A percentile compares a stretch with the other conserved stretches of the same genome.
Evolutionary conservation across 2,113 vertebrate species (phyloP).

Genomic region (Crotalus viridis): DNA sequence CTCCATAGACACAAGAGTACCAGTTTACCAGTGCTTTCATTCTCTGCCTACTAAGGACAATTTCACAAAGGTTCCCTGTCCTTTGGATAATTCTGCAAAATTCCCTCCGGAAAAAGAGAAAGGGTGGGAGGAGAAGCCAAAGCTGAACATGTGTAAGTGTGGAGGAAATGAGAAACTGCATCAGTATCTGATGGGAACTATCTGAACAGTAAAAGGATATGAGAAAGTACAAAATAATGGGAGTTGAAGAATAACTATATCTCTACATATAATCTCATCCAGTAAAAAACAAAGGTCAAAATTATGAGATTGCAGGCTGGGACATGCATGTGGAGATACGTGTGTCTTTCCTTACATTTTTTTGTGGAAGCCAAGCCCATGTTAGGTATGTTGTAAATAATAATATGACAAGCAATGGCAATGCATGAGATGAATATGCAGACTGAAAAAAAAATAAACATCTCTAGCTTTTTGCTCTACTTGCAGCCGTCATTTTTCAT

Average conservation of each 20-base stretch:
- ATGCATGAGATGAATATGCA: background rate
- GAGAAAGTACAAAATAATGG: background rate
- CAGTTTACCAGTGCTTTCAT: background rate
- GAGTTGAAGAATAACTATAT: background rate
- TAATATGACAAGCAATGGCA: background rate
- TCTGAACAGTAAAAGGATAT: background rate
- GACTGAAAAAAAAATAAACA: background rate
- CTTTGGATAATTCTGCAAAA: background rate
- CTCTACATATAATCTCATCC: background rate
- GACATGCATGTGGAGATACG: background rate
- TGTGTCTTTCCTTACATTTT: background rate
- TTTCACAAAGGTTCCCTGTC: background rate
- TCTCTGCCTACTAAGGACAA: background rate
- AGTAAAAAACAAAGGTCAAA: background rate
- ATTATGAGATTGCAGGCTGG: background rate
- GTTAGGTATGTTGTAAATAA: background rate
- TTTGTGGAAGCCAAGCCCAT: background rate
- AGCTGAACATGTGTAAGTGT: background rate
- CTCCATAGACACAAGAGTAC: background rate
- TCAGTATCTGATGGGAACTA: background rate
- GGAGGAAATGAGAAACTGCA: background rate
- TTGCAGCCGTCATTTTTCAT: background rate
- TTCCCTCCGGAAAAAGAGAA: background rate
- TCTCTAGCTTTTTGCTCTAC: background rate
- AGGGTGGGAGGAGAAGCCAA: background rate